Percentiles rank a stretch among this genome's conserved stretches.
These are phyloP conservation scores for Drosophila trapezifrons DNA, from an alignment of 1,140 invertebrate species.

Conservation along the genomic window DNA sequence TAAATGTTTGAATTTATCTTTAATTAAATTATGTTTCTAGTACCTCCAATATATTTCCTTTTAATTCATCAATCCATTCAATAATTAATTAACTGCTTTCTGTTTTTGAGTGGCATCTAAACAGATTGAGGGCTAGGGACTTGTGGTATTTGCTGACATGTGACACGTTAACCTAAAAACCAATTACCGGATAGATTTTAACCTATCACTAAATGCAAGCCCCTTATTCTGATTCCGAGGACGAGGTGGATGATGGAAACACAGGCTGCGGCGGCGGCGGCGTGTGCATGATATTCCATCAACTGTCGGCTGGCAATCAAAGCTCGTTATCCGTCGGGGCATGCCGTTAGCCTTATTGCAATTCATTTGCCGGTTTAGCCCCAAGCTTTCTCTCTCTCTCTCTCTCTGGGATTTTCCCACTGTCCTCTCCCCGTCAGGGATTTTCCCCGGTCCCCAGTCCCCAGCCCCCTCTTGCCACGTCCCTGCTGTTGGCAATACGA, in stretches of 20 bases:
- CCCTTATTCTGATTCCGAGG: constrained; percentile 1
- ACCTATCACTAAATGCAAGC: constrained; percentile 26
- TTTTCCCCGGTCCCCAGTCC: not conserved
- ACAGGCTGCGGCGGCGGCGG: not conserved
- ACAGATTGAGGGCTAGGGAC: too few relatives aligned
- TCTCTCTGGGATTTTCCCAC: not conserved
- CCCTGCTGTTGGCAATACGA: constrained; percentile 51
- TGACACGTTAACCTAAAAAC: constrained; percentile 12
- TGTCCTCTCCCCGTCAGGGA: not conserved
- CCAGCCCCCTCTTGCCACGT: not conserved
- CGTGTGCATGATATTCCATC: constrained; percentile 30
- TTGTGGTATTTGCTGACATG: not conserved
- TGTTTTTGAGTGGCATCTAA: too few relatives aligned
- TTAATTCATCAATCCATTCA: too few relatives aligned
- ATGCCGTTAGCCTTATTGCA: constrained; percentile 50
- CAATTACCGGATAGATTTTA: constrained; percentile 20
- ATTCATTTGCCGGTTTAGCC: constrained; percentile 45
- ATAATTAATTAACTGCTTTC: too few relatives aligned
- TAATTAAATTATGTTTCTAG: too few relatives aligned
- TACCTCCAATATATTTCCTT: not conserved
- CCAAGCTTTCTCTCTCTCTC: constrained; percentile 1
- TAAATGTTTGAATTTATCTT: too few relatives aligned
- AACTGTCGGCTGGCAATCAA: constrained; percentile 47
- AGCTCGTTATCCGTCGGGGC: constrained; percentile 42
- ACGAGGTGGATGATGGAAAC: not conserved